These are phyloP conservation scores for Eristalis tenax DNA, from an alignment of 2,888 invertebrate species.

Conservation along the genomic window DNA sequence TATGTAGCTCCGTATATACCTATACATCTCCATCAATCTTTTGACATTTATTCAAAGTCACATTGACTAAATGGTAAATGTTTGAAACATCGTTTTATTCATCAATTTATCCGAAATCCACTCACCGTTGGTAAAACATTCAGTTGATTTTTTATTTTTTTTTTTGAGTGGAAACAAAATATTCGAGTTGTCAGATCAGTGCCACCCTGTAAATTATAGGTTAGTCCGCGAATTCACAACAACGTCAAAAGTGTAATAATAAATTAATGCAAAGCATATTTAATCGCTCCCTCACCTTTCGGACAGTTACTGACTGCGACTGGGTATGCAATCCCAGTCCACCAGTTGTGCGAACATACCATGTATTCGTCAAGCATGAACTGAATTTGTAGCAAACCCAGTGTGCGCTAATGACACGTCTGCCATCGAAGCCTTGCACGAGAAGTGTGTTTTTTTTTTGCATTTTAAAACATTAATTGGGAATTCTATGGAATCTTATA, in stretches of 20 bases:
- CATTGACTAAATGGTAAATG: no score
- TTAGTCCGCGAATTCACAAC: constrained; percentile 9
- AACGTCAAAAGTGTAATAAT: constrained; percentile 36
- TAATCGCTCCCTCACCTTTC: constrained; percentile 48
- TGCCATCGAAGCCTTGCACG: constrained; percentile 7
- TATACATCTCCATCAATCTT: no score
- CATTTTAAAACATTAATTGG: constrained; percentile 27
- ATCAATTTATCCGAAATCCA: no score
- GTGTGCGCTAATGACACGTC: constrained; percentile 34
- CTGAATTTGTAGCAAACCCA: constrained; percentile 8
- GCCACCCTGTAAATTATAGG: constrained; percentile 44
- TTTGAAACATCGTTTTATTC: no score
- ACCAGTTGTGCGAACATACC: not conserved
- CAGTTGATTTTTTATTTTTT: no score
- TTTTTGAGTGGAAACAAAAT: not conserved
- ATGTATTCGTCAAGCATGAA: not conserved
- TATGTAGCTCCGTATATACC: no score
- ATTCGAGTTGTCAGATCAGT: not conserved
- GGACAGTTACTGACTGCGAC: constrained; percentile 9
- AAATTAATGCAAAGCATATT: constrained; percentile 52
- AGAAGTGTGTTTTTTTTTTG: not conserved
- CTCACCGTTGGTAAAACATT: no score
- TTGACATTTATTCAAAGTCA: no score
- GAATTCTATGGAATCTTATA: constrained; percentile 33
- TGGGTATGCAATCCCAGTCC: constrained; percentile 10